Evolutionary conservation across 2,888 invertebrate species (phyloP).

Genomic region (Morpho deidamia): DNA sequence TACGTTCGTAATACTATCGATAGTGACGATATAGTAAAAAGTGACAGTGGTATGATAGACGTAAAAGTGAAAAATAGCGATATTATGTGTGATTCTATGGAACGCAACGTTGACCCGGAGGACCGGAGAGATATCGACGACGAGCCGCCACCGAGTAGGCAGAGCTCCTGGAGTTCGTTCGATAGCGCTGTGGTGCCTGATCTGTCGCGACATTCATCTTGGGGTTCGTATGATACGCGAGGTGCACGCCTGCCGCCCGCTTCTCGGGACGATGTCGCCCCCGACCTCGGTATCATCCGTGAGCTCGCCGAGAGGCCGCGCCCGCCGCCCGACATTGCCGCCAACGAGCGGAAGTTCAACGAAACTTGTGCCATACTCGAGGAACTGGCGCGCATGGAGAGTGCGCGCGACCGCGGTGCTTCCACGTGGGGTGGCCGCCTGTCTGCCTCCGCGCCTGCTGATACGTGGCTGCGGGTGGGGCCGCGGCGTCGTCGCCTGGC

Average conservation of each 20-base stretch:
- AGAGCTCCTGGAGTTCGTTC: conserved; percentile 88
- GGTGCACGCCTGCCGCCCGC: conserved; percentile 40
- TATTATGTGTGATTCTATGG: conserved; percentile 82
- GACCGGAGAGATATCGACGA: conserved; percentile 52
- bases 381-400: conserved; percentile 66
- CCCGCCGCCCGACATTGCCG: conserved; percentile 39
- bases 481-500: conserved; percentile 61
- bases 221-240: conserved; percentile 87
- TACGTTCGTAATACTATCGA: conserved; percentile 47
- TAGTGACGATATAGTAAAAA: conserved; percentile 68
- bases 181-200: conserved; percentile 87
- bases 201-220: conserved; percentile 87
- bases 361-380: conserved; percentile 80
- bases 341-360: conserved; percentile 66
- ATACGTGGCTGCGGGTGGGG: conserved; percentile 68
- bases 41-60: conserved; percentile 72
- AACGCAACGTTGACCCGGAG: conserved; percentile 81
- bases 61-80: conserved; percentile 73
- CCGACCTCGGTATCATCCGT: conserved; percentile 59
- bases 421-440: conserved; percentile 70
- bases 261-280: conserved; percentile 34
- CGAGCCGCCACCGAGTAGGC: conserved; percentile 71
- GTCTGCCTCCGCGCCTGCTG: conserved; percentile 81
- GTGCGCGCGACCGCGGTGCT: conserved; percentile 52
- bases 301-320: conserved; percentile 46